Base-by-base conservation (phyloP, 2,113 vertebrate species). In the Indri indri region DNA sequence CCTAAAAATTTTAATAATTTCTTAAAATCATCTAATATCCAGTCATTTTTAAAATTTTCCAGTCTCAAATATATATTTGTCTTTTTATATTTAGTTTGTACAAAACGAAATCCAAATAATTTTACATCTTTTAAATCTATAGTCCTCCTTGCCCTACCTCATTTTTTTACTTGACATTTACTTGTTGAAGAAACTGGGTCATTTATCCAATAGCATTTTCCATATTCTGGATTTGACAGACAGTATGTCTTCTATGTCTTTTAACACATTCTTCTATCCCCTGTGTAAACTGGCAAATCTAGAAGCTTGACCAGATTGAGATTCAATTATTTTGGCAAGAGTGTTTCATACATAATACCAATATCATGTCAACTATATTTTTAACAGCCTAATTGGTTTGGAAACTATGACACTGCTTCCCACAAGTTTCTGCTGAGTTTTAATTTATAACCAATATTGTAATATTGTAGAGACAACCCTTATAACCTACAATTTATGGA, bases 41-140 rank as follows among this genome's bases (percentile, higher is more conserved):
- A 84, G 32, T 27, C 23, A 74, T 25, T 65, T 84, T 45, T 84
- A 30, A 84, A 66, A 87, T 90, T 87, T 91, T 34, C 40, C 27
- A 73, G 10, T 57, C 16, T 81, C 59, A 0, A 50, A 34, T 66
- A 63, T 32, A 2, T 54, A 47, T 81, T 81, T 50, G 32, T 54
- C n/a, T 63, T 89, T 89, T 93, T 54, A 34, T 50, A 83, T 84
- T 84, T 94, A 65, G 52, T 47, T 85, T 81, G 47, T 66, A 14
- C 50, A 52, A 52, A 52, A 52, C 3, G 59, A 93, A 89, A 89
- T 45, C 57, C 40, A 47, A 57, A 85, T 52, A 90, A 85, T 85
- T 66, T 59, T 61, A 96, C 76, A 89, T 61, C 73, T 79, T 74
- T 42, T 61, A 96, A 92, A 89, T 61, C 34, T 61, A 59, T 18